Evolutionary conservation across 2,797 vertebrate genomes (phyloP), one percentile per base, ranked within the genome.

Genomic region (Anguilla pacifica): DNA sequence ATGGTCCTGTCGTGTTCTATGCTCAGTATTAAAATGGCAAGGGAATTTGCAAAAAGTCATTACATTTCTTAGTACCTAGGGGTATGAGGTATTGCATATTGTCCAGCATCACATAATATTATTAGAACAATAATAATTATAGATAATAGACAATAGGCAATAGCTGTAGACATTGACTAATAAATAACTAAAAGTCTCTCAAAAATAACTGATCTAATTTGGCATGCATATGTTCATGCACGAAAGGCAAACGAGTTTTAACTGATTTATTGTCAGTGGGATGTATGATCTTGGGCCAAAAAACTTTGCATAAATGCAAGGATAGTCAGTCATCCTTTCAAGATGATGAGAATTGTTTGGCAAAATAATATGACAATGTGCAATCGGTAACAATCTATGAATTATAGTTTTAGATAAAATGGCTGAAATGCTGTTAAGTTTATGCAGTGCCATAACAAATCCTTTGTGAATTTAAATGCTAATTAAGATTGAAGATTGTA

Each of bases 1-100:
- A 84, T 89, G 87, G 89, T 87, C 90, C 93, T 94, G 91, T 93
- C 91, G 91, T 86, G 88, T 91, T 90, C 86, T 77, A 85, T 91
- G 90, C 70, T 89, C 83, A 83, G 74, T 86, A 92, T 94, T 93
- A 89, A 90, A 89, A 88, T 77, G 88, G 90, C 89, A 87, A 64
- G 90, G 88, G 77, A 85, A 88, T 70, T 70, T 28, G 10, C 1
- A 9, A 90, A 85, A 88, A 89, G 87, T 89, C 13, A 35, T 39
- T 10, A 77, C 72, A 17, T 77, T 77, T 72, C 59, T 64, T 64
- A 64, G 19, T 70, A n/a, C 25, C 64, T 70, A 70, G n/a, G 7
- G 22, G 6, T 28, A 1, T 70, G 3, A 39, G 13, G 35, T 22
- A 13, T 31, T 72, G 70, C 70, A 31, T 77, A 77, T 77, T 77